Conservation (phyloP, 23 tunicate genomes). For the Trididemnum nubilum region DNA sequence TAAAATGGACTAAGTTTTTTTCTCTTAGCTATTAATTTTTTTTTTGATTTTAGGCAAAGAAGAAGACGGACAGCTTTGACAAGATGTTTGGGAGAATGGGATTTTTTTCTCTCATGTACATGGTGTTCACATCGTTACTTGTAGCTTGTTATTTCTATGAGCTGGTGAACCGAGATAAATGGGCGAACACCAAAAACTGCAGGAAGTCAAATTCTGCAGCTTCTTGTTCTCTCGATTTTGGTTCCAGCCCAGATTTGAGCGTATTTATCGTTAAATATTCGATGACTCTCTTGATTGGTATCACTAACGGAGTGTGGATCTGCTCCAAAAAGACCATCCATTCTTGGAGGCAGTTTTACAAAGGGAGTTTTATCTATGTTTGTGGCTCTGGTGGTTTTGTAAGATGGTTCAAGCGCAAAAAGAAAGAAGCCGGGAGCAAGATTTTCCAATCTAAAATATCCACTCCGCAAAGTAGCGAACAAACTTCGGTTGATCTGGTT, state of each 20-base stretch:
- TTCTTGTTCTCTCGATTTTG: not conserved
- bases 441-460: not conserved
- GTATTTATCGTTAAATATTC: constrained; percentile 68
- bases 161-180: constrained; percentile 51
- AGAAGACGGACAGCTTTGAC: constrained; percentile 62
- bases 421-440: not conserved
- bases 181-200: constrained; percentile 85
- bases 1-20: too few relatives aligned
- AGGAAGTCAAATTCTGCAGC: not conserved
- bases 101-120: constrained; percentile 75
- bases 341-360: constrained; percentile 81
- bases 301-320: constrained; percentile 90
- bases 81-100: constrained; percentile 83
- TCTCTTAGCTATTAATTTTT: not conserved
- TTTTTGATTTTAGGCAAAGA: constrained; percentile 53
- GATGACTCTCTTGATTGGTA: constrained; percentile 75
- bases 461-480: not conserved
- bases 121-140: constrained; percentile 76
- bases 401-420: not conserved
- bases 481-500: not conserved
- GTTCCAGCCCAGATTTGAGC: constrained; percentile 40
- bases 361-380: constrained; percentile 51
- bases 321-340: constrained; percentile 79
- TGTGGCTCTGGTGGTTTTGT: constrained; percentile 15
- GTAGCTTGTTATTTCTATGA: constrained; percentile 95